A percentile compares a stretch with the other conserved stretches of the same genome.
phyloP scores from a whole-genome alignment of 2,113 vertebrate species.

The Halcyon senegalensis region DNA sequence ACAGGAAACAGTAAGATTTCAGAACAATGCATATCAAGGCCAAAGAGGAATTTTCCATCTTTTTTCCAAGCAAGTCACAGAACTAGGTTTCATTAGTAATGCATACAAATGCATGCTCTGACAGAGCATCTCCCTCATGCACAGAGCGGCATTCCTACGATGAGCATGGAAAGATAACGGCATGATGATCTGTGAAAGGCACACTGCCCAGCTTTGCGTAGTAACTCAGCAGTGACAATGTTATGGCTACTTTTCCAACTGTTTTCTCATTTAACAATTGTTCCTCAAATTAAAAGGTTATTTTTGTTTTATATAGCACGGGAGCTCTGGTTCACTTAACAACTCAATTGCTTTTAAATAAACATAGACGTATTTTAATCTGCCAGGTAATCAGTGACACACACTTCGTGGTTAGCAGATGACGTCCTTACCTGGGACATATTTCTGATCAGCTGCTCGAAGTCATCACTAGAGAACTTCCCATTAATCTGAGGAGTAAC shows the following conservation, averaged over 20 bases:
- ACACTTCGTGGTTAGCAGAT: background rate
- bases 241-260: background rate
- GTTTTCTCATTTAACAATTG: background rate
- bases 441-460: conserved; percentile 84
- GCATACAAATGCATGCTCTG: background rate
- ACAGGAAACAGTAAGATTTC: background rate
- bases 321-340: background rate
- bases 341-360: background rate
- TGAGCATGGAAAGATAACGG: background rate
- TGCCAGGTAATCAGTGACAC: background rate
- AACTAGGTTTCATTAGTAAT: background rate
- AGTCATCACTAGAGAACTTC: conserved; percentile 80
- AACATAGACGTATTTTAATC: background rate
- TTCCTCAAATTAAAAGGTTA: background rate
- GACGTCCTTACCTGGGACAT: conserved; percentile 88
- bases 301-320: background rate
- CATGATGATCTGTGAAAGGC: background rate
- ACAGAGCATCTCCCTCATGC: background rate
- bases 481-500: conserved; percentile 76
- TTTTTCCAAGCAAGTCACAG: background rate
- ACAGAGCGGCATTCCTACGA: background rate
- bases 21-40: background rate
- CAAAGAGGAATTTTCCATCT: background rate
- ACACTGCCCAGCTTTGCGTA: background rate
- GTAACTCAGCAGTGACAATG: background rate